Evolutionary conservation across 2,797 vertebrate genomes (phyloP).

Genomic region (Gallinago solitaria): DNA sequence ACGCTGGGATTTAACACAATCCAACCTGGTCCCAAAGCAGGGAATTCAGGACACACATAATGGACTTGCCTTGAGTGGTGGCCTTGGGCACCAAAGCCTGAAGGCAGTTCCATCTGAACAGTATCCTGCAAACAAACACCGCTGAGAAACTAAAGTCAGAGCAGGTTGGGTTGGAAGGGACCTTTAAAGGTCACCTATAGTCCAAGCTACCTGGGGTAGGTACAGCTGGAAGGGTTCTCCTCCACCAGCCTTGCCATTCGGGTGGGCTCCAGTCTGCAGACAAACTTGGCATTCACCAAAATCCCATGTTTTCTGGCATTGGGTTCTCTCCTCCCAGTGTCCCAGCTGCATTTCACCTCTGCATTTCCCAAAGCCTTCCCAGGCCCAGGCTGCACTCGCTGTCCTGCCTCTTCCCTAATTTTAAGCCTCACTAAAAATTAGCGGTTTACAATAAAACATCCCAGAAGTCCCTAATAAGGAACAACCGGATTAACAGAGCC

Average conservation of each 20-base stretch:
- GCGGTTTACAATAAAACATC: not conserved
- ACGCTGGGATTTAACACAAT: not conserved
- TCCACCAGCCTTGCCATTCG: not conserved
- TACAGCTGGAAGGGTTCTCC: not conserved
- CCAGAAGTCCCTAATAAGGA: not conserved
- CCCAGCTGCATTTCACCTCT: not conserved
- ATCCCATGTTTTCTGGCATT: fast-evolving
- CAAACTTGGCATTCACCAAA: fast-evolving
- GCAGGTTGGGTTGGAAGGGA: not conserved
- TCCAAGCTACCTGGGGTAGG: fast-evolving
- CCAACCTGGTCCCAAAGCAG: not conserved
- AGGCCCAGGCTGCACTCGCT: fast-evolving
- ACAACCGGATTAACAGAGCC: fast-evolving
- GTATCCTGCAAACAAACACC: fast-evolving
- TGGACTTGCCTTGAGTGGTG: not conserved
- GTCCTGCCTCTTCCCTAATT: not conserved
- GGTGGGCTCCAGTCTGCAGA: too few species aligned
- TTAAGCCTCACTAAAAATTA: not conserved
- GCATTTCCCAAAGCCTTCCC: not conserved
- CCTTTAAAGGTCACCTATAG: too few species aligned
- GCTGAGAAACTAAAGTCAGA: not conserved
- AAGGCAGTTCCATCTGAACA: not conserved
- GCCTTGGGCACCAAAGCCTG: not conserved
- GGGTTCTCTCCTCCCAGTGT: not conserved
- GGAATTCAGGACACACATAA: not conserved